Base-by-base conservation (phyloP, 2,113 vertebrate species). In the Grus americana region DNA sequence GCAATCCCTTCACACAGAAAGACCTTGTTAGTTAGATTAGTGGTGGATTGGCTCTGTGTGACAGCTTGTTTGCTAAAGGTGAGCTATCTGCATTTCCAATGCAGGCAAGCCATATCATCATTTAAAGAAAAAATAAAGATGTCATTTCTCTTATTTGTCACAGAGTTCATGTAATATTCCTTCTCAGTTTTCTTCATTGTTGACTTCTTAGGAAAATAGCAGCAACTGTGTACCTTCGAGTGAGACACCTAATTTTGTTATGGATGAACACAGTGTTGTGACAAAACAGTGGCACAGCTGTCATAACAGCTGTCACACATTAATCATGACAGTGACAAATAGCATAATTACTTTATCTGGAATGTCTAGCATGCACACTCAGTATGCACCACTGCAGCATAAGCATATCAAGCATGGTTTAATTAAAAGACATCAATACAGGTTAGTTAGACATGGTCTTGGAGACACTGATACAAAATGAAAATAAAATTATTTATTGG, bases 261-360 rank as follows among this genome's bases (percentile, higher is more conserved):
- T 98, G 97, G 98, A 98, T 98, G 98, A 98, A 98, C 97, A 98
- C 20, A 97, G 95, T 97, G 97, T 98, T 98, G 97, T 98, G 98
- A 98, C 98, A 98, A 98, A 98, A 98, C 97, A 98, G 98, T 97
- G 97, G 97, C 98, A 98, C 98, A 98, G 98, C 98, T 98, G 98
- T 98, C 98, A 98, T 97, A 98, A 98, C 98, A 98, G 98, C 98
- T 98, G 98, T 98, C 98, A 98, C 97, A 97, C 98, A 98, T 98
- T 98, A 98, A 98, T 98, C 98, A 98, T 96, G 98, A 98, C 98
- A 98, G 97, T 98, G 98, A 98, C 98, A 98, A 98, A 98, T 98
- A 98, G 96, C 97, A 98, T 98, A 98, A 98, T 98, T 98, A 98
- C 97, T 98, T 98, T 98, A 98, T 98, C 98, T 98, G 95, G 97